Conservation (phyloP, 1,140 invertebrate species). For the Yoshiicerus persimilis region DNA sequence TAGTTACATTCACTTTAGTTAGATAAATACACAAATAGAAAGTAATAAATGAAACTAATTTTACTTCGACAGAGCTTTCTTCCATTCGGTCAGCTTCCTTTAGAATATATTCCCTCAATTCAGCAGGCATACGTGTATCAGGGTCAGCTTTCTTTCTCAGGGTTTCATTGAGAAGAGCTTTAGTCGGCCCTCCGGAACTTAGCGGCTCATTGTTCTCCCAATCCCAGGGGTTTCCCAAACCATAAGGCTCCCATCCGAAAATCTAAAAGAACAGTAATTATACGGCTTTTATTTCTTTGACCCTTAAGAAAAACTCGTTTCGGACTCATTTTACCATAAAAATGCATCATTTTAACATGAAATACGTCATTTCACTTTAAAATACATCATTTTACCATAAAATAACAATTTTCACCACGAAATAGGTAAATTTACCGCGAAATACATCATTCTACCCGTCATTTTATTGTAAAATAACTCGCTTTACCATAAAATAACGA, state of each 20-base stretch:
- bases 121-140: neutral
- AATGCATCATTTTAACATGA: too few species aligned
- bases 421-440: too few species aligned
- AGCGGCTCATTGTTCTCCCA: slow-evolving; percentile 64
- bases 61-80: neutral
- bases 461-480: too few species aligned
- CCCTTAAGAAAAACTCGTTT: neutral
- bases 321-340: too few species aligned
- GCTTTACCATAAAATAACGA: too few species aligned
- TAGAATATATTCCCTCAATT: neutral
- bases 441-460: too few species aligned
- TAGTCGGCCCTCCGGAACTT: slow-evolving; percentile 58
- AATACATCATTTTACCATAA: too few species aligned
- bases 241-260: slow-evolving; percentile 33
- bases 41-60: neutral
- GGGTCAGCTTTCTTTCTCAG: neutral
- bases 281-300: too few species aligned
- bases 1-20: neutral
- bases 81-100: neutral
- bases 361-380: too few species aligned
- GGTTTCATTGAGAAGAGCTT: neutral
- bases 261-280: neutral
- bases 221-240: neutral
- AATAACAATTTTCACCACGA: too few species aligned
- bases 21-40: neutral